Evolutionary conservation across 1,140 invertebrate species (phyloP).

Genomic region (Dufourea novaeangliae): DNA sequence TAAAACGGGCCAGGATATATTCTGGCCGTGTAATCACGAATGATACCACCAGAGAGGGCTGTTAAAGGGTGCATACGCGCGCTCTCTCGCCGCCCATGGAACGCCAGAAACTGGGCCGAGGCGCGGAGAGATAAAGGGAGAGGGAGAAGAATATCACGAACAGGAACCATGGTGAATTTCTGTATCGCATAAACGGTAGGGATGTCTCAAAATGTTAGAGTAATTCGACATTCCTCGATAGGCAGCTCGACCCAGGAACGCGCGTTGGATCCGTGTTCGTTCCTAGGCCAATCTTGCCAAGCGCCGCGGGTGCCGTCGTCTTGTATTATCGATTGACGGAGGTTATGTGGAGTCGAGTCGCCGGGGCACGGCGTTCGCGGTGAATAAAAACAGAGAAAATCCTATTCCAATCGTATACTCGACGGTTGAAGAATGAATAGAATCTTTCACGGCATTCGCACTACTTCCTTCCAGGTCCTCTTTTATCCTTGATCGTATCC

Average conservation of each 20-base stretch:
- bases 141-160: too few relatives aligned
- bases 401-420: constrained; percentile 1
- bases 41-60: background rate
- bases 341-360: constrained; percentile 64
- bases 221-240: constrained; percentile 19
- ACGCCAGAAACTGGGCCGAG: background rate
- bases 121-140: too few relatives aligned
- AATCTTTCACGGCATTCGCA: constrained; percentile 11
- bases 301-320: constrained; percentile 65
- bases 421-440: background rate
- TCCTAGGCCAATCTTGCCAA: constrained; percentile 61
- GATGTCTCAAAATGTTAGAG: background rate
- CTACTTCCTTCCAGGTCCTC: constrained; percentile 1
- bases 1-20: background rate
- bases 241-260: constrained; percentile 28
- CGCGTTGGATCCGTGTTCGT: constrained; percentile 43
- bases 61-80: background rate
- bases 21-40: background rate
- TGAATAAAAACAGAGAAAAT: constrained; percentile 23
- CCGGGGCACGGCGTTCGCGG: constrained; percentile 48
- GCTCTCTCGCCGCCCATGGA: constrained; percentile 14
- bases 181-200: too few relatives aligned
- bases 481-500: constrained; percentile 32
- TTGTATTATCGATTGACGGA: constrained; percentile 69
- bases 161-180: too few relatives aligned